Conservation (phyloP, 2,888 invertebrate genomes). For the Ypsolopha sequella region DNA sequence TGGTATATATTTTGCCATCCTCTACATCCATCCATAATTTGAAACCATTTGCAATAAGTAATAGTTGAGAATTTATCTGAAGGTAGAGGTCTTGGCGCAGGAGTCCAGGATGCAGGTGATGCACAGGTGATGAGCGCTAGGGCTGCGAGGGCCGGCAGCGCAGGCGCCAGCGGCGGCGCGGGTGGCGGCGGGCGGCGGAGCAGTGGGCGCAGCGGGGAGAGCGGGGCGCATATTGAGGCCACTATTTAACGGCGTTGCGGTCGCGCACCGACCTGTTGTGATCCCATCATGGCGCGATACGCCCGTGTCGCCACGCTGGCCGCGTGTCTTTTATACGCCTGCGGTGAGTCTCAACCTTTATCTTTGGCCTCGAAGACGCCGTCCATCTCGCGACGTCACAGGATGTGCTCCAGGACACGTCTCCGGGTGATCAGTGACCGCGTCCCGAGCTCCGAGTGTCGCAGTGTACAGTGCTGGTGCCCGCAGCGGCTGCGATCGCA, state of each 20-base stretch:
- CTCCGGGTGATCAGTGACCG: background rate
- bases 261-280: constrained; percentile 71
- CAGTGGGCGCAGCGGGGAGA: constrained; percentile 62
- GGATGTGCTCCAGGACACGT: constrained; percentile 33
- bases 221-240: constrained; percentile 68
- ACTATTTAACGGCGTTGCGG: constrained; percentile 67
- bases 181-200: constrained; percentile 55
- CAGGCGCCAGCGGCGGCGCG: constrained; percentile 12
- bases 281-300: constrained; percentile 72
- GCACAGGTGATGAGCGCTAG: constrained; percentile 14
- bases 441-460: constrained; percentile 25
- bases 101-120: too few species aligned
- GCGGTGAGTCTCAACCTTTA: constrained; percentile 70
- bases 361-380: constrained; percentile 54
- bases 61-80: too few species aligned
- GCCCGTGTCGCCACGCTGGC: constrained; percentile 69
- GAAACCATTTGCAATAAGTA: too few species aligned
- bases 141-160: constrained; percentile 29
- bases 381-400: constrained; percentile 62
- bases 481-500: constrained; percentile 5
- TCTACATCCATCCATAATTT: too few species aligned
- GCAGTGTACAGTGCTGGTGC: constrained; percentile 10
- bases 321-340: constrained; percentile 68
- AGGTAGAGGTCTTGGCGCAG: too few species aligned
- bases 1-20: too few species aligned